A percentile compares a stretch with the other conserved stretches of the same genome.
Evolutionary conservation across 2,113 vertebrate species (phyloP).

Genomic region (Bubo scandiacus): DNA sequence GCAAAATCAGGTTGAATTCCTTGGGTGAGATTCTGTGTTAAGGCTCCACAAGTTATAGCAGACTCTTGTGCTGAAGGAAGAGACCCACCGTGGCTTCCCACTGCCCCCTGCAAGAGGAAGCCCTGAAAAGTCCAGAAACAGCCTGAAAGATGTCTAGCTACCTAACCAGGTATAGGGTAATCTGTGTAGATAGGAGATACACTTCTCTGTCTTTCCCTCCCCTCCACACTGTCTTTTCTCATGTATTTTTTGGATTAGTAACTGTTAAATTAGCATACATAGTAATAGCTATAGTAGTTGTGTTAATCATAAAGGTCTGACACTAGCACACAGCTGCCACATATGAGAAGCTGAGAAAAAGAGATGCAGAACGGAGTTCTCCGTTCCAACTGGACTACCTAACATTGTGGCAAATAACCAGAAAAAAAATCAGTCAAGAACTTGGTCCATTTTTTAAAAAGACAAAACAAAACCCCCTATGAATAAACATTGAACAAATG

Average conservation of each 20-base stretch:
- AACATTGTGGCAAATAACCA: not conserved
- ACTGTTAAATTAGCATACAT: not conserved
- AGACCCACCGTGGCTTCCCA: not conserved
- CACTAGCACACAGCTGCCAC: not conserved
- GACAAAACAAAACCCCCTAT: fast-evolving
- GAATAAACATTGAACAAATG: not conserved
- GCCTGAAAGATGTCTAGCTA: not conserved
- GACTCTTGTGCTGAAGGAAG: not conserved
- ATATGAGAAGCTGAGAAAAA: not conserved
- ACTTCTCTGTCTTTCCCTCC: not conserved
- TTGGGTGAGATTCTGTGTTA: not conserved
- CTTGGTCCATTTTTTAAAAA: not conserved
- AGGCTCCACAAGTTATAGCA: not conserved
- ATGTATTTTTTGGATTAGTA: not conserved
- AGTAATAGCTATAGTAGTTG: not conserved
- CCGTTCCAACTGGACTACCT: not conserved
- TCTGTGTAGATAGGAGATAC: not conserved
- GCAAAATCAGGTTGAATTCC: conserved; percentile 31
- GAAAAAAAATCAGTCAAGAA: not conserved
- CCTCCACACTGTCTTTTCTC: not conserved
- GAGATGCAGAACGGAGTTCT: not conserved
- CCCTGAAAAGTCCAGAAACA: not conserved
- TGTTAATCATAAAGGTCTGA: not conserved
- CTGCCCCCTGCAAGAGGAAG: not conserved
- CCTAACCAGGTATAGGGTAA: not conserved